These are phyloP conservation scores for Parambassis ranga DNA, from an alignment of 2,797 vertebrate genomes.

Conservation along the genomic window DNA sequence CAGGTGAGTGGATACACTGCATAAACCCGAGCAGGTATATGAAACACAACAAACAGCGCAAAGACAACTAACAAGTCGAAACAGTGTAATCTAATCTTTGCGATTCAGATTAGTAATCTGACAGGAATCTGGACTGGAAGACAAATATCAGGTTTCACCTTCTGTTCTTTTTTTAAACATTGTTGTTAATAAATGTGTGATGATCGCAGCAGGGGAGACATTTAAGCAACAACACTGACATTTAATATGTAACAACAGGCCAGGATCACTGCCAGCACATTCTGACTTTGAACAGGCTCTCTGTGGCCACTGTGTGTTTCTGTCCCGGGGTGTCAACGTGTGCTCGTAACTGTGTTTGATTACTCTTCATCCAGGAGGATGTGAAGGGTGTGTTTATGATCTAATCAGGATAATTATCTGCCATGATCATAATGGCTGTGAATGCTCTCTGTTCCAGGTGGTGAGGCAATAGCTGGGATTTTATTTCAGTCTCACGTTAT, in stretches of 20 bases:
- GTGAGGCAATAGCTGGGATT: not conserved
- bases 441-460: not conserved
- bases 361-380: not conserved
- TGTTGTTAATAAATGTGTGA: no score
- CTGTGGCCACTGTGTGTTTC: conserved; percentile 2
- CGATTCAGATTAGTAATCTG: not conserved
- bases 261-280: not conserved
- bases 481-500: no score
- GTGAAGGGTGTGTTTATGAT: conserved; percentile 1
- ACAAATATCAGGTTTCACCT: no score
- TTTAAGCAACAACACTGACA: no score
- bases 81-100: not conserved
- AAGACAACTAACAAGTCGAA: accelerated
- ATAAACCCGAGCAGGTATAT: not conserved
- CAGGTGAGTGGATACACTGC: conserved; percentile 64
- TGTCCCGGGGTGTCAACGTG: not conserved
- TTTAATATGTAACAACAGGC: no score
- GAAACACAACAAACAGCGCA: not conserved
- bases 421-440: not conserved
- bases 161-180: no score
- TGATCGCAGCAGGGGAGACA: no score
- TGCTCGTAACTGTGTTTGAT: conserved; percentile 5
- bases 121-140: not conserved
- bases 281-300: conserved; percentile 21
- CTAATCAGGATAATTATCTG: not conserved